A percentile compares a stretch with the other conserved stretches of the same genome.
These are phyloP conservation scores for Molossus molossus DNA, from an alignment of 2,797 vertebrate genomes.

Conservation along the genomic window DNA sequence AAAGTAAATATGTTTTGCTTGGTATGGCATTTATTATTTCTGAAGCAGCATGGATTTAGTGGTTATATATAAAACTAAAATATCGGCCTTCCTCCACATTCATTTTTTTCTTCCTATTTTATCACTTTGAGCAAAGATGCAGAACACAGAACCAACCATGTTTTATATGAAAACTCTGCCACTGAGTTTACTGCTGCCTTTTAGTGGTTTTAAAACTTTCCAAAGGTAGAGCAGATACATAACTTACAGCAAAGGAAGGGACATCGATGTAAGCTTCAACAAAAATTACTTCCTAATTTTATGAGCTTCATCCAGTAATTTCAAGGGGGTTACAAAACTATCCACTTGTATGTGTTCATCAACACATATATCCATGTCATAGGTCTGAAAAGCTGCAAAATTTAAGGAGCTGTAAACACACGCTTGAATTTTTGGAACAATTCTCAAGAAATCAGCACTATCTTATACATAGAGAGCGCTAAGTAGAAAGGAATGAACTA, in stretches of 20 bases:
- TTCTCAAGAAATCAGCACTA: conserved; percentile 25
- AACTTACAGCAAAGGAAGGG: not conserved
- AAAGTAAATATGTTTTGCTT: not conserved
- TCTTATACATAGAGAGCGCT: not conserved
- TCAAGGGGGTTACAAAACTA: not conserved
- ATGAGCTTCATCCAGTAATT: conserved; percentile 9
- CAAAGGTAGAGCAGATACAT: not conserved
- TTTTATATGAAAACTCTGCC: conserved; percentile 9
- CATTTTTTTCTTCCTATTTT: not conserved
- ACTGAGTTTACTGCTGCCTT: not conserved
- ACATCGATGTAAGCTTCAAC: not conserved
- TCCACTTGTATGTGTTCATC: not conserved
- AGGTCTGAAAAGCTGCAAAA: conserved; percentile 32
- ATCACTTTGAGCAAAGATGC: not conserved
- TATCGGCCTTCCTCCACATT: not conserved
- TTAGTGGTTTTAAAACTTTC: conserved; percentile 13
- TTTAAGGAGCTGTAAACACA: not conserved
- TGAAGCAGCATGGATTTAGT: not conserved
- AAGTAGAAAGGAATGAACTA: conserved; percentile 9
- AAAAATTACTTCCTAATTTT: conserved; percentile 8
- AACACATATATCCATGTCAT: conserved; percentile 45
- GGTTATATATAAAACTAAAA: not conserved
- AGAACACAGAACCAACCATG: not conserved
- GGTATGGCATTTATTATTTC: not conserved
- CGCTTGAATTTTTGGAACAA: conserved; percentile 20